Base-by-base conservation (phyloP, 2,888 invertebrate genomes). In the Tinea trinotella region DNA sequence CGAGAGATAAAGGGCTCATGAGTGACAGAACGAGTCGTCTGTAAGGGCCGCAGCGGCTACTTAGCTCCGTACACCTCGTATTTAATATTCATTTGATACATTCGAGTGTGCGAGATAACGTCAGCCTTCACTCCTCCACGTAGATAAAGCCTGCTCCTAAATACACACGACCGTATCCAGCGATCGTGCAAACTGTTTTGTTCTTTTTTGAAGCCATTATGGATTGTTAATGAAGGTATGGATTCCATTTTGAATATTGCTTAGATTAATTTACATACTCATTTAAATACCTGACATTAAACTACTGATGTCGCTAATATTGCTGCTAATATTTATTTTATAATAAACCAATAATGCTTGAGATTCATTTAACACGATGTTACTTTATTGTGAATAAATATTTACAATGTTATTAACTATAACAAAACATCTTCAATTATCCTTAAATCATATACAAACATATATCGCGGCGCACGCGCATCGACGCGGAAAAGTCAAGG, bases 11-110 rank as follows among this genome's bases (percentile, higher is more conserved):
- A 53, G 53, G 53, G 53, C 53, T 40, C 40, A 19, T 53, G 53
- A 53, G 53, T 53, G 53, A 40, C 53, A 53, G 53, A 30, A 10
- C 24, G 24, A 18, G 40, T 22, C 36, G 40, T 15, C 34, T 35
- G 40, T 13, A 53, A 22, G 22, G 40, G 52, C 18, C 52, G 19
- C 40, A 13, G 20, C 50, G 50, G 50, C 52, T 52, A 52, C 52
- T 52, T 52, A 52, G 52, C 52, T 13, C 52, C 22, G 35, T 34
- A 17, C 52, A 61, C 57, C 62, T 61, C 60, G 60, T 56, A 58
- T 59, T 67, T 67, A 68, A 66, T 67, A 74, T 74, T 71, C 67
- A 68, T 71, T 71, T 70, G 65, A 65, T 64, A 67, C 64, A 64
- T 61, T 68, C 70, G 71, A 68, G 61, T 60, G 58, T 63, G 64